These are phyloP conservation scores for Stegostoma tigrinum DNA, from an alignment of 2,113 vertebrate genomes.

Conservation along the genomic window DNA sequence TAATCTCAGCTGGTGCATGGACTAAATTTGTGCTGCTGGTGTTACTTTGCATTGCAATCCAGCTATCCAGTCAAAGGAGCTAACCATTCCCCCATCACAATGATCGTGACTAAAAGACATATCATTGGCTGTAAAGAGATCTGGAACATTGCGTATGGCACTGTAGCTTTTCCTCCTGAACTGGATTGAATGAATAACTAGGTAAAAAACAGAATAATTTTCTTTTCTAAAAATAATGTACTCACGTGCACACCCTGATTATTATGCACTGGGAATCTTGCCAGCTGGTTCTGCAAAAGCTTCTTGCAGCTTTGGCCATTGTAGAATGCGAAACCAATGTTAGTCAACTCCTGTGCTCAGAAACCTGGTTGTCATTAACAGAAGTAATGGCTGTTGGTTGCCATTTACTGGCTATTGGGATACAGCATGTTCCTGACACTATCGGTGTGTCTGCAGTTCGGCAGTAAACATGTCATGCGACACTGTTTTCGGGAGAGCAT, in stretches of 20 bases:
- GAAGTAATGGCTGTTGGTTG: conserved; percentile 1
- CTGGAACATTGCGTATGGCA: not conserved
- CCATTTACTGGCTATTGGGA: not conserved
- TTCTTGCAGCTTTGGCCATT: not conserved
- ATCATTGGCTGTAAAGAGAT: not conserved
- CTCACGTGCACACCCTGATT: not conserved
- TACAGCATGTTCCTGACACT: not conserved
- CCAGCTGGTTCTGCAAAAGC: not conserved
- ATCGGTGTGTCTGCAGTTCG: not conserved
- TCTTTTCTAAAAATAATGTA: not conserved
- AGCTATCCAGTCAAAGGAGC: too few species aligned
- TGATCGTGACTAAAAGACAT: not conserved
- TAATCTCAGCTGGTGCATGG: too few species aligned
- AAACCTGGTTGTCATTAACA: not conserved
- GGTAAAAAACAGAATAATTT: not conserved
- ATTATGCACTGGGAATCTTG: not conserved
- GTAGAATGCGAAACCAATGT: not conserved
- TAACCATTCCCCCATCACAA: too few species aligned
- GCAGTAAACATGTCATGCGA: not conserved
- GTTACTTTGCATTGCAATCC: too few species aligned
- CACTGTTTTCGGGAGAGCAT: not conserved
- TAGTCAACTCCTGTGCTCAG: not conserved
- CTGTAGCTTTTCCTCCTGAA: not conserved
- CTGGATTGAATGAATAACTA: not conserved
- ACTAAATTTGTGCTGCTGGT: too few species aligned